phyloP scores from a whole-genome alignment of 1,140 invertebrate genomes.

The Lasaia peninsularis region DNA sequence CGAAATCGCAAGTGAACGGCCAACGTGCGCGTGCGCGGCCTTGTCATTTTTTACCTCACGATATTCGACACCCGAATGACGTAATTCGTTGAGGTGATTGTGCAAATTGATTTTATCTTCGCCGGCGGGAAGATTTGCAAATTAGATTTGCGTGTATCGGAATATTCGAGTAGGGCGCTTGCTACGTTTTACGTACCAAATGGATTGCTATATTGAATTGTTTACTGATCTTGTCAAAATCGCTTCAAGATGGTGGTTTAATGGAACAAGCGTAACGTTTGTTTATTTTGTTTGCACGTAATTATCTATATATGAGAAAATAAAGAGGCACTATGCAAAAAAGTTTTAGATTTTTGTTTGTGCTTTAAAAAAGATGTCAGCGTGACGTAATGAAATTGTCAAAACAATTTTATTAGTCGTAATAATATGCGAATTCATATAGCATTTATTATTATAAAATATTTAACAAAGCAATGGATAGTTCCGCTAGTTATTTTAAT shows the following conservation, averaged over 20 bases:
- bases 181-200: conserved; percentile 2
- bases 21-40: conserved; percentile 56
- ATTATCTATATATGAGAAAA: neutral
- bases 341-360: too few relatives aligned
- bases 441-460: neutral
- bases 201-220: conserved; percentile 8
- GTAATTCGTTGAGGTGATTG: conserved; percentile 48
- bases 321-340: neutral
- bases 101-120: conserved; percentile 47
- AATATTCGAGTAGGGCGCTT: conserved; percentile 8
- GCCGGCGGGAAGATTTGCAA: conserved; percentile 41
- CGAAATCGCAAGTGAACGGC: conserved; percentile 69
- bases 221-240: conserved; percentile 9
- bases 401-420: neutral
- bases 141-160: conserved; percentile 35
- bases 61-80: conserved; percentile 51
- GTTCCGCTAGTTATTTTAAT: too few relatives aligned
- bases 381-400: neutral
- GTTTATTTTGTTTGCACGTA: neutral
- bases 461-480: too few relatives aligned
- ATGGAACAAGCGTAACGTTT: conserved; percentile 2
- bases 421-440: neutral
- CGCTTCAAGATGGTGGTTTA: conserved; percentile 1
- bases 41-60: conserved; percentile 48
- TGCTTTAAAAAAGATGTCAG: neutral